Evolutionary conservation across 2,888 invertebrate genomes (phyloP).

Genomic region (Slavum lentiscoides): DNA sequence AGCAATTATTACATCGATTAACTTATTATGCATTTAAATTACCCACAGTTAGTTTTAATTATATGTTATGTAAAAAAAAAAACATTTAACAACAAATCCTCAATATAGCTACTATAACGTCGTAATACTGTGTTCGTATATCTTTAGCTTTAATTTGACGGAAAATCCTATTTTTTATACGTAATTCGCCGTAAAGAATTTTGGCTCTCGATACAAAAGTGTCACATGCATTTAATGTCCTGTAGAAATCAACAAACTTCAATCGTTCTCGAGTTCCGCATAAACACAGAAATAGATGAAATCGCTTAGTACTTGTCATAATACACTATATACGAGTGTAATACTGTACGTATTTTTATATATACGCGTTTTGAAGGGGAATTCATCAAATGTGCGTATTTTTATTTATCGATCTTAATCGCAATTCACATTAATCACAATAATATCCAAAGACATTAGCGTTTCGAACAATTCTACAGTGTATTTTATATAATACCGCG

Average conservation of each 20-base stretch:
- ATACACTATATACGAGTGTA: no score
- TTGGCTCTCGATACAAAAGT: constrained; percentile 25
- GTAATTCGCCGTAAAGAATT: constrained; percentile 29
- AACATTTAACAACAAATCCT: background rate
- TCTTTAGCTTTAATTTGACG: constrained; percentile 14
- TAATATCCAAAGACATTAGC: background rate
- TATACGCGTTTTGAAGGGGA: background rate
- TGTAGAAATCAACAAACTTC: constrained; percentile 35
- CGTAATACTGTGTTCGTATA: background rate
- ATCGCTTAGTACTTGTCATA: constrained; percentile 28
- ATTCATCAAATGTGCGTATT: background rate
- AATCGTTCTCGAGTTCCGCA: background rate
- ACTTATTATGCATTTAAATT: no score
- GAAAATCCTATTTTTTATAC: constrained; percentile 37
- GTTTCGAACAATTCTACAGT: background rate
- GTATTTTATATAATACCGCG: no score
- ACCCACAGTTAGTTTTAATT: no score
- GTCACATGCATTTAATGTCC: constrained; percentile 14
- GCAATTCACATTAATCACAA: no score
- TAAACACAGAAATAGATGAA: constrained; percentile 29
- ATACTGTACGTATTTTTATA: no score
- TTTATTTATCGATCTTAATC: background rate
- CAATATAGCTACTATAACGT: background rate
- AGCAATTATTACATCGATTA: no score
- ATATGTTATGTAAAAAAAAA: no score